phyloP scores from a whole-genome alignment of 2,888 invertebrate genomes.

The Nysson spinosus region DNA sequence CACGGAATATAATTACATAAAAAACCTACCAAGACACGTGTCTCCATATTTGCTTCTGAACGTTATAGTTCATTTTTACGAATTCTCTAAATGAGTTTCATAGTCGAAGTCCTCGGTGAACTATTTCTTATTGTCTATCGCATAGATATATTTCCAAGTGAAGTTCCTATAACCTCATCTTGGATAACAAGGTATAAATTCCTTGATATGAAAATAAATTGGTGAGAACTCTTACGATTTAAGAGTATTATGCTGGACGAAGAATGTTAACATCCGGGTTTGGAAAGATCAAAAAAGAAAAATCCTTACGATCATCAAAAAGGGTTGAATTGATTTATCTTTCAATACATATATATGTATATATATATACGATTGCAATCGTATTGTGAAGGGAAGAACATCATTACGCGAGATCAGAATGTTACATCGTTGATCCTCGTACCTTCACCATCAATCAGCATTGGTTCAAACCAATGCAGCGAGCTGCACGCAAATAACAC shows the following conservation, averaged over 20 bases:
- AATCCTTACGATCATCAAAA: slow-evolving; percentile 15
- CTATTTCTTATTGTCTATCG: slow-evolving; percentile 41
- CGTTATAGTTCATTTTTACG: slow-evolving; percentile 11
- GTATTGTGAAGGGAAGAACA: slow-evolving; percentile 46
- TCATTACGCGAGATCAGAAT: slow-evolving; percentile 20
- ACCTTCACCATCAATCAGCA: slow-evolving; percentile 39
- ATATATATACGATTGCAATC: slow-evolving; percentile 44
- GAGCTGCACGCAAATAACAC: slow-evolving; percentile 42
- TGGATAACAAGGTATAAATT: slow-evolving; percentile 26
- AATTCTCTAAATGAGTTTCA: slow-evolving; percentile 29
- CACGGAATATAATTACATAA: slow-evolving; percentile 8
- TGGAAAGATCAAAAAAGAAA: slow-evolving; percentile 1
- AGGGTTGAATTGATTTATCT: slow-evolving; percentile 24
- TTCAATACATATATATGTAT: too few species aligned
- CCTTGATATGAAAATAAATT: slow-evolving; percentile 26
- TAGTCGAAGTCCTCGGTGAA: slow-evolving; percentile 22
- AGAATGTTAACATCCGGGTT: slow-evolving; percentile 51
- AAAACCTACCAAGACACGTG: background rate
- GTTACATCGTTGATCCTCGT: slow-evolving; percentile 16
- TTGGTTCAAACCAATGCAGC: slow-evolving; percentile 29
- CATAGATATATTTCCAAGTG: slow-evolving; percentile 40
- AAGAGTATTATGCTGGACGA: slow-evolving; percentile 36
- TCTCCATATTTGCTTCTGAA: slow-evolving; percentile 1
- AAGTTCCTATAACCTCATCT: slow-evolving; percentile 35
- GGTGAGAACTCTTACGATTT: slow-evolving; percentile 36